phyloP scores from a whole-genome alignment of 2,113 vertebrate genomes.

The Loxodonta africana region DNA sequence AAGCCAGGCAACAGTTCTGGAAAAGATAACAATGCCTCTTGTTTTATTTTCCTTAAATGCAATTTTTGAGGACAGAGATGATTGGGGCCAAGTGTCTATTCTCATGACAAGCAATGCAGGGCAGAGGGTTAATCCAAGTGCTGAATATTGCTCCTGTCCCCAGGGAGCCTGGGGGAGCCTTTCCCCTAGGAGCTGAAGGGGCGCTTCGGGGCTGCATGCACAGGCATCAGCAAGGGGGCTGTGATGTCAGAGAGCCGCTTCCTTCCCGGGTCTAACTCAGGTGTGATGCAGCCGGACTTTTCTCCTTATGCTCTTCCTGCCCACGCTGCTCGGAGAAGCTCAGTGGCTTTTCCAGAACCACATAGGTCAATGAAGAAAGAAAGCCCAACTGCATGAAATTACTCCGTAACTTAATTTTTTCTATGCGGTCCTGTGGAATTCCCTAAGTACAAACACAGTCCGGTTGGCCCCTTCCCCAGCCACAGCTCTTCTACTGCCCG shows the following conservation, averaged over 20 bases:
- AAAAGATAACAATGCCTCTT: background rate
- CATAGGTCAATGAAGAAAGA: no score
- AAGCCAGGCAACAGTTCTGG: background rate
- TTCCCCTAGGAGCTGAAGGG: background rate
- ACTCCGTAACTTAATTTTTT: background rate
- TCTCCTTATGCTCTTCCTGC: background rate
- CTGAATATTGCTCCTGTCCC: background rate
- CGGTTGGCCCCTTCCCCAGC: background rate
- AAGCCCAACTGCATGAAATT: rapidly evolving
- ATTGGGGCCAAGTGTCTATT: rapidly evolving
- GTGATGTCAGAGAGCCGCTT: background rate
- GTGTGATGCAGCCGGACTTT: rapidly evolving
- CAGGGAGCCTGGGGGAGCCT: background rate
- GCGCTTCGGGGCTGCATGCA: no score
- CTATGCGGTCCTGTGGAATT: rapidly evolving
- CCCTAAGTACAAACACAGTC: background rate
- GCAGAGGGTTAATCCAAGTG: rapidly evolving
- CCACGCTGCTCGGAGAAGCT: background rate
- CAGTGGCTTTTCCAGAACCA: background rate
- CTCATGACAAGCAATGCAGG: background rate
- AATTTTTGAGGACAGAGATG: background rate
- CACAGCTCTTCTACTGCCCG: rapidly evolving
- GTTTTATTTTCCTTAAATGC: no score
- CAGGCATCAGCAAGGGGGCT: rapidly evolving
- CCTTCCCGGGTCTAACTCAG: background rate